These are phyloP conservation scores for Ophion obscuratus DNA, from an alignment of 2,888 invertebrate species.

Conservation along the genomic window DNA sequence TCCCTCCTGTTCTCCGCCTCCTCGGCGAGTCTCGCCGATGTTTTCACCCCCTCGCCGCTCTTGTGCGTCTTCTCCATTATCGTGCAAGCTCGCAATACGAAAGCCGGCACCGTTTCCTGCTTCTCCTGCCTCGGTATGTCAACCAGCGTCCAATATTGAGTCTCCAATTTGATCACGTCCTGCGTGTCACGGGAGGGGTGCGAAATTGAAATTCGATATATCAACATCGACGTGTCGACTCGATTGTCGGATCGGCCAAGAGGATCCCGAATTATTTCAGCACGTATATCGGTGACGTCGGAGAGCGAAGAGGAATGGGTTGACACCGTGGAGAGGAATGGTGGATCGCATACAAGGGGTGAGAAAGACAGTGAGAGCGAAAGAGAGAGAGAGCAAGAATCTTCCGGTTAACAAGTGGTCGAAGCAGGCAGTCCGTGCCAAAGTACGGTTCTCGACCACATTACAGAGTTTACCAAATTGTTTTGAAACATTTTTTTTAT, in stretches of 20 bases:
- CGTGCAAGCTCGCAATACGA: conserved; percentile 95
- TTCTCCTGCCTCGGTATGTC: conserved; percentile 97
- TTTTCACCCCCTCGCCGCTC: conserved; percentile 94
- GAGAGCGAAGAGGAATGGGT: conserved; percentile 42
- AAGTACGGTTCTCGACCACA: conserved; percentile 48
- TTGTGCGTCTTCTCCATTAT: conserved; percentile 97
- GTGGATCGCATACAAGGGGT: conserved; percentile 15
- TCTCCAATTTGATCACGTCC: conserved; percentile 96
- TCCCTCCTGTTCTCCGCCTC: conserved; percentile 94
- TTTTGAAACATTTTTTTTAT: conserved; percentile 49
- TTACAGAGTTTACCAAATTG: conserved; percentile 47
- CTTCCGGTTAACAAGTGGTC: conserved; percentile 67
- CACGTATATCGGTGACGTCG: conserved; percentile 33
- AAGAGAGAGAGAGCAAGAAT: conserved; percentile 16
- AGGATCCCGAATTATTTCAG: conserved; percentile 58
- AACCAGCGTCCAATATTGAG: conserved; percentile 96
- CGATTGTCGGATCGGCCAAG: conserved; percentile 48
- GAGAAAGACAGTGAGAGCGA: conserved; percentile 5
- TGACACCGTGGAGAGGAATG: conserved; percentile 20
- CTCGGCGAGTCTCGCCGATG: conserved; percentile 92
- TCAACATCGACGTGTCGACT: conserved; percentile 53
- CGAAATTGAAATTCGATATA: conserved; percentile 67
- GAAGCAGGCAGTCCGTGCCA: conserved; percentile 58
- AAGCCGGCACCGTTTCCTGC: conserved; percentile 96
- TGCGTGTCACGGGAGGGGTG: conserved; percentile 80